These are phyloP conservation scores for Biston betularia DNA, from an alignment of 2,888 invertebrate species.

Conservation along the genomic window DNA sequence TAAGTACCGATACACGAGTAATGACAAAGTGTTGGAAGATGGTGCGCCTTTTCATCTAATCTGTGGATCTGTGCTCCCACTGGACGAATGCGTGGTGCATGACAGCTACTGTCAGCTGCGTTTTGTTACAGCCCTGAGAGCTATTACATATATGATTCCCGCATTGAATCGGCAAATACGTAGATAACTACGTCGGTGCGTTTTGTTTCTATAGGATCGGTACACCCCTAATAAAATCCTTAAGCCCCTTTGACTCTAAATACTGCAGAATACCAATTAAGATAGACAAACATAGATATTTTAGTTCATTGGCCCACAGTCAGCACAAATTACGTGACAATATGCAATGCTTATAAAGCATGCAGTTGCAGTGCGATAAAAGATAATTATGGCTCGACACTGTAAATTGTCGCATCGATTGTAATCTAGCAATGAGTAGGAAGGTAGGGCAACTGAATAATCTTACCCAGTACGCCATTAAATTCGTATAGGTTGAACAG, in stretches of 20 bases:
- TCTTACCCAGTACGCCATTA: not conserved
- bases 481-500: not conserved
- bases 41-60: no score
- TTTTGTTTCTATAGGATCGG: no score
- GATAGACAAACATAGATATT: conserved; percentile 8
- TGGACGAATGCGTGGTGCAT: no score
- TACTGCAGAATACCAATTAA: conserved; percentile 17
- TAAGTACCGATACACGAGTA: no score
- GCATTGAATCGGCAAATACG: no score
- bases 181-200: no score
- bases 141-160: no score
- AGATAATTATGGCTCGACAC: conserved; percentile 21
- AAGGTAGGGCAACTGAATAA: conserved; percentile 20
- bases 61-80: no score
- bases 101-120: no score
- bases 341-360: conserved; percentile 26
- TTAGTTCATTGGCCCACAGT: conserved; percentile 22
- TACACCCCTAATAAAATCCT: not conserved
- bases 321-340: conserved; percentile 30
- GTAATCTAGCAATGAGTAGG: conserved; percentile 20
- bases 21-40: no score
- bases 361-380: conserved; percentile 22
- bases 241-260: not conserved
- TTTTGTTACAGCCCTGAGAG: no score
- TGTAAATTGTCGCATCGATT: conserved; percentile 34